A percentile compares a stretch with the other conserved stretches of the same genome.
Conservation (phyloP, 1,140 invertebrate species). For the Meteorus sp. region DNA sequence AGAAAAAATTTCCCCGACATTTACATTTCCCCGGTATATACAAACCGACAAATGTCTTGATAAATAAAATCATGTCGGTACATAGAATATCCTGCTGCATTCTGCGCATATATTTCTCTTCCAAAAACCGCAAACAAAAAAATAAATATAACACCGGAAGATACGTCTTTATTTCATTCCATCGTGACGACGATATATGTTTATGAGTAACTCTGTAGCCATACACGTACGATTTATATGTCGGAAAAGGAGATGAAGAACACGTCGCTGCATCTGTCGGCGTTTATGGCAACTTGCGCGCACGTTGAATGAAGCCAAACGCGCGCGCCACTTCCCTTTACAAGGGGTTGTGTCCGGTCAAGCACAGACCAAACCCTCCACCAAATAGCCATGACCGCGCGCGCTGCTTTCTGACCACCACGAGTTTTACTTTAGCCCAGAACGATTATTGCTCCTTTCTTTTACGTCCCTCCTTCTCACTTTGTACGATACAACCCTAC, state of each 20-base stretch:
- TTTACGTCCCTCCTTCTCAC: slow-evolving; percentile 15
- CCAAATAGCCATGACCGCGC: background rate
- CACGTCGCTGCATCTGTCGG: slow-evolving; percentile 42
- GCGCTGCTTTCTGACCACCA: background rate
- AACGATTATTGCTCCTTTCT: no score
- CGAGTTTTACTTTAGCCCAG: no score
- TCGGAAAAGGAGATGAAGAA: no score
- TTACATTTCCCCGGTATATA: no score
- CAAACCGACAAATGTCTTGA: slow-evolving; percentile 1
- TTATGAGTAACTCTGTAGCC: background rate
- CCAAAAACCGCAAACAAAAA: no score
- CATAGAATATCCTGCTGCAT: no score
- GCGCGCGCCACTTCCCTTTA: slow-evolving; percentile 1
- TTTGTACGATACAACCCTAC: slow-evolving; percentile 29
- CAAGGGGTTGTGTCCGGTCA: slow-evolving; percentile 26
- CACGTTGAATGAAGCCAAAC: slow-evolving; percentile 5
- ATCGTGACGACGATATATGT: no score
- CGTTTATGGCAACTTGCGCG: slow-evolving; percentile 32
- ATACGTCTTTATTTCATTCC: no score
- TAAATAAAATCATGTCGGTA: slow-evolving; percentile 5
- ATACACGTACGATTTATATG: no score
- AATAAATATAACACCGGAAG: no score
- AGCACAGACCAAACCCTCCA: slow-evolving; percentile 11
- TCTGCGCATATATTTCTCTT: no score
- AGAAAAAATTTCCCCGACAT: no score